Evolutionary conservation across 2,888 invertebrate species (phyloP).

Genomic region (Seira musarum): DNA sequence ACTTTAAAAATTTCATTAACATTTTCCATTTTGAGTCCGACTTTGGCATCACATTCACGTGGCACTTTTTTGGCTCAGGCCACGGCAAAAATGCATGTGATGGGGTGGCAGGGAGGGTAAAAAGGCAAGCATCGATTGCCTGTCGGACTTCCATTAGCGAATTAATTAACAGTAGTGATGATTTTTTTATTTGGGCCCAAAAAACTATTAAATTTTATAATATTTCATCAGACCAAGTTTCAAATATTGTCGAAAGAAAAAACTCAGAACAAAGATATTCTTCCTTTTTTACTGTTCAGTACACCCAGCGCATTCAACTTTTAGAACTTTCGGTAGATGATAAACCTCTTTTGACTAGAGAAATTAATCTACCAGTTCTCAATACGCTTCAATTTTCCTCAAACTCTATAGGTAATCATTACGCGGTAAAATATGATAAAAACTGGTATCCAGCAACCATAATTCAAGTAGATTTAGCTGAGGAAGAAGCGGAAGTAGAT

Average conservation of each 20-base stretch:
- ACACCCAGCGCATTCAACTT: conserved; percentile 7
- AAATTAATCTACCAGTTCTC: not conserved
- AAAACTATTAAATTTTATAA: not conserved
- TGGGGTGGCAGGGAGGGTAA: not conserved
- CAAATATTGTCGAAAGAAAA: not conserved
- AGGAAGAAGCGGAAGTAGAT: not conserved
- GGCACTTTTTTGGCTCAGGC: no score
- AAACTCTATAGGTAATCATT: not conserved
- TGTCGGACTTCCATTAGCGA: no score
- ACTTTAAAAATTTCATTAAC: conserved; percentile 15
- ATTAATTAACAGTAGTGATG: not conserved
- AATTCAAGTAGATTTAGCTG: not conserved
- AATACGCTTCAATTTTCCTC: no score
- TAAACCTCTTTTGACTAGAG: not conserved
- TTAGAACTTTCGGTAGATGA: not conserved
- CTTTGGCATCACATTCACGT: not conserved
- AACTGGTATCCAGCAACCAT: not conserved
- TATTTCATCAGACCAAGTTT: not conserved
- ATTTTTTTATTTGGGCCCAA: conserved; percentile 4
- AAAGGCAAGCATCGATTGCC: not conserved
- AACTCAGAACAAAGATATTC: not conserved
- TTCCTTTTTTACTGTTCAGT: not conserved
- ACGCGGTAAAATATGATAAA: not conserved
- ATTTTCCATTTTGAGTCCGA: not conserved
- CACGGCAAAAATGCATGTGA: conserved; percentile 10